phyloP scores from a whole-genome alignment of 2,797 vertebrate species.

The Catostomus latipinnis region DNA sequence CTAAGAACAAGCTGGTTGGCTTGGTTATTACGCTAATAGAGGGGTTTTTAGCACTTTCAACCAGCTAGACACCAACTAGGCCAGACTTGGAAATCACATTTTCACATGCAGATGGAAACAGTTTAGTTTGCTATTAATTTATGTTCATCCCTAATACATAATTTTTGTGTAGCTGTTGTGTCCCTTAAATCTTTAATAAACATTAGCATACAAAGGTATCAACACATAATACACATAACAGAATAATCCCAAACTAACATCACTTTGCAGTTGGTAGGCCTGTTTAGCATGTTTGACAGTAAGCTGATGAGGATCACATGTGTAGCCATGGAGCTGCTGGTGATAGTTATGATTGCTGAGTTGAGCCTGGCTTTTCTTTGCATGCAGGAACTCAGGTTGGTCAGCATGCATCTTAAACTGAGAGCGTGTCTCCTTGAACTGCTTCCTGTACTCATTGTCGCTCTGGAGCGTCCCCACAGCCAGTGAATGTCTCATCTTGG shows the following conservation, averaged over 20 bases:
- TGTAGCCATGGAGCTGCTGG: slow-evolving; percentile 89
- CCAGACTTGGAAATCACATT: no score
- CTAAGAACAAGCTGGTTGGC: no score
- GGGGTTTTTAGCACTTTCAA: no score
- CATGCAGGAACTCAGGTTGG: slow-evolving; percentile 90
- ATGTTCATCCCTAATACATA: not conserved
- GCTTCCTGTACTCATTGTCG: slow-evolving; percentile 88
- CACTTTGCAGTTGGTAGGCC: slow-evolving; percentile 93
- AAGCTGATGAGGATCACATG: slow-evolving; percentile 89
- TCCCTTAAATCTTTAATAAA: not conserved
- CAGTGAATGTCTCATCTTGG: slow-evolving; percentile 89
- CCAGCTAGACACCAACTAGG: no score
- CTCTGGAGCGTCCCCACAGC: slow-evolving; percentile 92
- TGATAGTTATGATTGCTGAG: slow-evolving; percentile 88
- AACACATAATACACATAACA: not conserved
- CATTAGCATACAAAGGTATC: not conserved
- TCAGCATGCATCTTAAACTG: slow-evolving; percentile 86
- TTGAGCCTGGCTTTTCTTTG: slow-evolving; percentile 92
- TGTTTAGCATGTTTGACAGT: slow-evolving; percentile 89
- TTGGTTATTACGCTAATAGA: no score
- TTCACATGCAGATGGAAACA: no score
- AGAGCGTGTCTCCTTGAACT: slow-evolving; percentile 80
- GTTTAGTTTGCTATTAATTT: no score
- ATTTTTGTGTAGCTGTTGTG: no score
- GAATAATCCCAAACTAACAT: slow-evolving; percentile 72